Evolutionary conservation across 2,888 invertebrate genomes (phyloP), one percentile per base, ranked within the genome.

Genomic region (Epiblema foenella): DNA sequence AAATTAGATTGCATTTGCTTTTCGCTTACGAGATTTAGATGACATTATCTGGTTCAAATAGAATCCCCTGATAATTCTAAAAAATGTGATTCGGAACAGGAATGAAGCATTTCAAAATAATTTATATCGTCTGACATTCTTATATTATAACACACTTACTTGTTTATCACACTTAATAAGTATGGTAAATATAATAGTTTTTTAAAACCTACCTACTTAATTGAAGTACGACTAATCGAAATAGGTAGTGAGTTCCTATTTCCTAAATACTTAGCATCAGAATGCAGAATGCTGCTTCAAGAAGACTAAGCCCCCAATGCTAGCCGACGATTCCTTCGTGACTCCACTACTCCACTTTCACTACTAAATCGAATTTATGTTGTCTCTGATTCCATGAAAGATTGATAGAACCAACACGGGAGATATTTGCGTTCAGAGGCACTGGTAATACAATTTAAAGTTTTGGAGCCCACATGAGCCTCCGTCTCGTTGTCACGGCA

Each of bases 381-480:
- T 66, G 51, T 71, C 65, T 39, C 72, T 76, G 71, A 76, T 77
- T 76, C 68, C 68, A 75, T 77, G 76, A 78, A 85, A 86, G 84
- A 85, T 82, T 85, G 83, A 85, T 85, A 82, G 80, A 74, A 78
- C 72, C 74, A 65, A 76, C 77, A 80, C 73, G 80, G 79, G 76
- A 87, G 85, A 87, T 85, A 88, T 89, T 87, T 88, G 83, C 85
- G 85, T 87, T 86, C 80, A 3, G 33, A 65, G 79, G 82, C 80
- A 80, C 78, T 84, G 85, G 87, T 89, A 92, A 92, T 90, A 89
- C 91, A 92, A 92, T 93, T 93, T 92, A 93, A 93, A 93, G 91
- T 91, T 90, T 89, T 86, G 83, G 83, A 87, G 85, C 88, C 88
- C 92, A 92, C 90, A 91, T 91, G 91, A 90, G 90, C 87, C 89